Conservation (phyloP, 2,113 vertebrate genomes). For the Felis chaus region DNA sequence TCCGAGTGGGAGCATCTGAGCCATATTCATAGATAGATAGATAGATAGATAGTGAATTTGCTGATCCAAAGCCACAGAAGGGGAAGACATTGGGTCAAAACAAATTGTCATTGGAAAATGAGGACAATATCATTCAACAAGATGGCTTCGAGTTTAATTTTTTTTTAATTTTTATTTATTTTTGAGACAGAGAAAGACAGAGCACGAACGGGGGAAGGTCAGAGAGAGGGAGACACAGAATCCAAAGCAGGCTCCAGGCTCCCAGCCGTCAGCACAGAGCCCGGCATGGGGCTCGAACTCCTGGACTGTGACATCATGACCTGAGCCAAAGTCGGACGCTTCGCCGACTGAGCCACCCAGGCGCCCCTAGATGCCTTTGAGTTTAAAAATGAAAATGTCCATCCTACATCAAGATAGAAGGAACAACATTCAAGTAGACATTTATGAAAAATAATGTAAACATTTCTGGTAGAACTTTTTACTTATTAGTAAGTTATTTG, state of each 20-base stretch:
- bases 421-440: background rate
- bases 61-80: background rate
- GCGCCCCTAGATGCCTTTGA: background rate
- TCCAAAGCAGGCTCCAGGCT: no score
- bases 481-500: background rate
- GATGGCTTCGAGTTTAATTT: background rate
- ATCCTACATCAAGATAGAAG: background rate
- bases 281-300: no score
- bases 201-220: no score
- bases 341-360: no score
- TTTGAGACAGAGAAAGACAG: no score
- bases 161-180: no score
- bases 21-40: no score
- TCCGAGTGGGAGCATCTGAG: background rate
- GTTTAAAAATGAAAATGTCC: background rate
- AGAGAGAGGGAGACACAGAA: no score
- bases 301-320: no score
- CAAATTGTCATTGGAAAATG: background rate
- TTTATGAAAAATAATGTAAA: background rate
- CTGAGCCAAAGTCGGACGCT: no score
- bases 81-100: background rate
- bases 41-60: background rate
- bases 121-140: background rate
- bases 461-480: background rate
- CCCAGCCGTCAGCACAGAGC: no score